Conservation (phyloP, 2,888 invertebrate genomes). For the Andrena trimmerana region DNA sequence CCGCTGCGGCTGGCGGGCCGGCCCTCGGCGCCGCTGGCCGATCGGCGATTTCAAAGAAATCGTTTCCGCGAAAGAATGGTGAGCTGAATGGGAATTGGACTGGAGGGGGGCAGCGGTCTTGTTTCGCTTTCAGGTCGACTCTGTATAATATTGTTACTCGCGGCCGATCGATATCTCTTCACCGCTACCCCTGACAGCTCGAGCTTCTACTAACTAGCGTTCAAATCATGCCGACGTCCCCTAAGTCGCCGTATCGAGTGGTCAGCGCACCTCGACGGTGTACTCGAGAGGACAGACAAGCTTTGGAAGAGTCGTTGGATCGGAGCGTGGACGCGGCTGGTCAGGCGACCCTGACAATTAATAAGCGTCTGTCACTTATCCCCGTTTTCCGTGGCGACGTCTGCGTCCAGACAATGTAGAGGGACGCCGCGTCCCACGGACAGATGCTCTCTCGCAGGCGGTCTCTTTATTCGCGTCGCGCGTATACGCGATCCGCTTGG, state of each 20-base stretch:
- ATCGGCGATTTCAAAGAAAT: slow-evolving; percentile 45
- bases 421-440: slow-evolving; percentile 35
- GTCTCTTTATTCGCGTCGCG: slow-evolving; percentile 32
- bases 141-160: background rate
- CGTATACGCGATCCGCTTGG: slow-evolving; percentile 8
- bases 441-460: slow-evolving; percentile 61
- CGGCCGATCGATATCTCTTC: background rate
- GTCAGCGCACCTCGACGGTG: no score
- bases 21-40: slow-evolving; percentile 16
- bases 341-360: slow-evolving; percentile 55
- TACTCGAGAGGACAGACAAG: no score
- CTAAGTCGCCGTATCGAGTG: no score
- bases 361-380: slow-evolving; percentile 54
- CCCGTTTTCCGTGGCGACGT: slow-evolving; percentile 35
- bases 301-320: background rate
- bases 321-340: slow-evolving; percentile 2
- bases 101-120: background rate
- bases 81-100: background rate
- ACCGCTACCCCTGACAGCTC: no score
- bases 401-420: slow-evolving; percentile 43
- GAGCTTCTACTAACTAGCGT: no score
- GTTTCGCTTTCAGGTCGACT: background rate
- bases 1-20: slow-evolving; percentile 9
- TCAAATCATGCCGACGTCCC: no score
- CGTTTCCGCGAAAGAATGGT: slow-evolving; percentile 8